Evolutionary conservation across 2,797 vertebrate species (phyloP).

Genomic region (Limnodromus scolopaceus): DNA sequence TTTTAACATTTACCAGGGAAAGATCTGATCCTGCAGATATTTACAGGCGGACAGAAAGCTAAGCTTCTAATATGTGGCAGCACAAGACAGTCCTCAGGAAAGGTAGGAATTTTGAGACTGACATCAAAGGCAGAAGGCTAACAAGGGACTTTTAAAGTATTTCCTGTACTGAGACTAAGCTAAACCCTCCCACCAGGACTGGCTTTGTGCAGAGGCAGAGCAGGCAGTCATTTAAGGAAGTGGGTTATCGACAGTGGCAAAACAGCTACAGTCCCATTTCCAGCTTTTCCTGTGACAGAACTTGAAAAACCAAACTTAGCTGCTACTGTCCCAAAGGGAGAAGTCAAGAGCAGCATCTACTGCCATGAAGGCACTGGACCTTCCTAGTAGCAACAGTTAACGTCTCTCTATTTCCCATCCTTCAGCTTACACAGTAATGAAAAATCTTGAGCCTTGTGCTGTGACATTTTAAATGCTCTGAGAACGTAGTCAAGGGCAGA

Average conservation of each 20-base stretch:
- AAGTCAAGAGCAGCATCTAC: not conserved
- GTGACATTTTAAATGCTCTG: not conserved
- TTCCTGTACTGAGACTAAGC: not conserved
- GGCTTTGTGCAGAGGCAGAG: not conserved
- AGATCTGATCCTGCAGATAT: not conserved
- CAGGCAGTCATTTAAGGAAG: not conserved
- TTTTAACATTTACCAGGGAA: not conserved
- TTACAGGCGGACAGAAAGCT: not conserved
- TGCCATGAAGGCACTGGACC: not conserved
- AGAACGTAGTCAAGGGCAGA: not conserved
- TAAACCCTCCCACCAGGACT: not conserved
- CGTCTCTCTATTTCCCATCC: not conserved
- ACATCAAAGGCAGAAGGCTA: constrained; percentile 27
- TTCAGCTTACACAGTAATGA: not conserved
- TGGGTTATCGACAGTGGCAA: not conserved
- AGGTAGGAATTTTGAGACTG: constrained; percentile 1
- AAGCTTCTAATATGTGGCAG: not conserved
- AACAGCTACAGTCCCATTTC: constrained; percentile 11
- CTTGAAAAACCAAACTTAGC: not conserved
- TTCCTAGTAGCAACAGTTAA: not conserved
- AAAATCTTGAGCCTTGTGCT: not conserved
- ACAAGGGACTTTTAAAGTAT: not conserved
- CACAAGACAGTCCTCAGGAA: not conserved
- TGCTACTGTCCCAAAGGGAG: not conserved
- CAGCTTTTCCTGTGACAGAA: constrained; percentile 13